Conservation (phyloP, 1,140 invertebrate genomes). For the Telenomus remus region DNA sequence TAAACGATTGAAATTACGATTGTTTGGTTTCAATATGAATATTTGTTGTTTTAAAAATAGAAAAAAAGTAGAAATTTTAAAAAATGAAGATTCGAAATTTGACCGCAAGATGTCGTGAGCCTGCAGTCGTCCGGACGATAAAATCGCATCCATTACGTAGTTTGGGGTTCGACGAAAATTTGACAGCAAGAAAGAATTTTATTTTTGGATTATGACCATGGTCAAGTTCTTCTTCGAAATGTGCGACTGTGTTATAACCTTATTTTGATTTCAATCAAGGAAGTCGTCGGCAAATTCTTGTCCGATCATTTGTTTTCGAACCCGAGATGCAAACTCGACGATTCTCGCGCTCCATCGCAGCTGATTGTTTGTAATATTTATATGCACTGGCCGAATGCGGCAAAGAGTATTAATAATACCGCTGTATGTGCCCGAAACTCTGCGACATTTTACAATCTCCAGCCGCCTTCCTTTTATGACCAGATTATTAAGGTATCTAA, state of each 20-base stretch:
- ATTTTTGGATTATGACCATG: constrained; percentile 58
- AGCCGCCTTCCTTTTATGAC: constrained; percentile 26
- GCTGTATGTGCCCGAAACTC: constrained; percentile 25
- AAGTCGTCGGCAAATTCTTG: neutral
- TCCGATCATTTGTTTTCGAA: too few species aligned
- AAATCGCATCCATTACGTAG: constrained; percentile 14
- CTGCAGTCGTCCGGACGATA: neutral
- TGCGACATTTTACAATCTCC: constrained; percentile 49
- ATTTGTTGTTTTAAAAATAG: too few species aligned
- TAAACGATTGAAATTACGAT: too few species aligned
- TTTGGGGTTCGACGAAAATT: constrained; percentile 17
- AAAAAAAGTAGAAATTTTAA: too few species aligned
- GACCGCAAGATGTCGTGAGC: constrained; percentile 15
- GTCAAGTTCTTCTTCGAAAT: constrained; percentile 57
- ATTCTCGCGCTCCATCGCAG: neutral
- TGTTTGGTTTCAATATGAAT: too few species aligned
- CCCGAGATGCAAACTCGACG: constrained; percentile 12
- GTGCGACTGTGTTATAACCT: constrained; percentile 37
- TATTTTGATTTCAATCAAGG: constrained; percentile 12
- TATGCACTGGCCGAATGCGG: constrained; percentile 2
- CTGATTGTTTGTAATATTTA: constrained; percentile 35
- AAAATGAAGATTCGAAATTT: too few species aligned
- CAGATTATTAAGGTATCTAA: neutral
- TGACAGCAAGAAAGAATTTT: constrained; percentile 40
- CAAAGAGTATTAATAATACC: constrained; percentile 35